Base-by-base conservation (phyloP, 35 echinoderm and acorn worm species). In the Hemicentrotus pulcherrimus region DNA sequence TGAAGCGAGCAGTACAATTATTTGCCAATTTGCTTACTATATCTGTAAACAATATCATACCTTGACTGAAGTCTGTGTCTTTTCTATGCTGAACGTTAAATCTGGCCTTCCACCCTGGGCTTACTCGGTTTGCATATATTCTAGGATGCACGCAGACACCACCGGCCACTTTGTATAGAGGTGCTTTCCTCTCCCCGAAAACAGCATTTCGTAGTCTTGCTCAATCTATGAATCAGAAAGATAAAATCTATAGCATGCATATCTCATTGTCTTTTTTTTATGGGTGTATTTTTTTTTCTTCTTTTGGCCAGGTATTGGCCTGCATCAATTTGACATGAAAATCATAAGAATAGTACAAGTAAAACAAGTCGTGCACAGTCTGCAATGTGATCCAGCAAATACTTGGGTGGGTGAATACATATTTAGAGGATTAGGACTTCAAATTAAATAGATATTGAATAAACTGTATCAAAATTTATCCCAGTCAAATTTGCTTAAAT, bases 161-260 rank as follows among this genome's bases (percentile, higher is more conserved):
- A 86, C 85, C 32, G 85, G 85, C 85, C 85, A 86, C 85, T 86
- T 86, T 86, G 85, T 86, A 32, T 30, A 86, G 85, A 86, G 85
- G 32, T 30, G 85, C 24, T 86, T 32, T 32, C 85, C 85, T 32
- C 32, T 86, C 32, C 85, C 85, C 85, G 24, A 28, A 86, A 86
- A 86, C 32, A 86, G 85, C 85, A 30, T 86, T 28, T 86, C 32
- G 85, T 86, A 86, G 32, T 86, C 85, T 86, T 86, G 85, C 85
- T 86, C 85, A 86, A 86, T 86, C 85, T 86, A 32, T 32, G 32
- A 86, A 86, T 28, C 22, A 86, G 32, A 28, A 86, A 86, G 85
- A 86, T 30, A 86, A 28, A 86, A 86, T 32, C 22, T 6, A 86
- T 28, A 86, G 85, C 85, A 86, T 86, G 85, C 32, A 30, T 86